Percentiles rank a stretch among this genome's conserved stretches.
phyloP scores from a whole-genome alignment of 2,113 vertebrate species.

The Otocyon megalotis region DNA sequence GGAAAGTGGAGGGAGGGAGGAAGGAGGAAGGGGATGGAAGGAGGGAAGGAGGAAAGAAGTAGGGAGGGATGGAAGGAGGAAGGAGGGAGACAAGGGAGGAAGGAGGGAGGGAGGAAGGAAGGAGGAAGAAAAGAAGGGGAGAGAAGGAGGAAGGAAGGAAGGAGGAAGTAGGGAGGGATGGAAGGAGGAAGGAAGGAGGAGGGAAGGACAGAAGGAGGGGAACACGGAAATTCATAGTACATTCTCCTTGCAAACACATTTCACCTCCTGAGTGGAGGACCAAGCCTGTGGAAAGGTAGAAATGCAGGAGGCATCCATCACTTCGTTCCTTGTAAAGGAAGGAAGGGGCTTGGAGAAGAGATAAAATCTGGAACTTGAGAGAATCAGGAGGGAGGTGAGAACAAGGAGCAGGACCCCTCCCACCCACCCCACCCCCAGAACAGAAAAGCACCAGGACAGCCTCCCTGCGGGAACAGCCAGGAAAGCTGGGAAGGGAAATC shows the following conservation, averaged over 20 bases:
- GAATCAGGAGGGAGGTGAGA: neutral
- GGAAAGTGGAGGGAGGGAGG: too few species aligned
- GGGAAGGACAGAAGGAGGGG: slow-evolving; percentile 35
- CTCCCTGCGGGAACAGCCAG: neutral
- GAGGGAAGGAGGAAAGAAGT: slow-evolving; percentile 69
- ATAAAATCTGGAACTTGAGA: neutral
- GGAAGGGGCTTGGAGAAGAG: neutral
- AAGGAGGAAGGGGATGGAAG: neutral
- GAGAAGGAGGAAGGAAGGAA: slow-evolving; percentile 61
- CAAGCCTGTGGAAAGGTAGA: neutral
- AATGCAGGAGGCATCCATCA: neutral
- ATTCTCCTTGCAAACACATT: too few species aligned
- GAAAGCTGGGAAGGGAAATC: slow-evolving; percentile 37
- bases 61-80: slow-evolving; percentile 74
- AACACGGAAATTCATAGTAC: neutral
- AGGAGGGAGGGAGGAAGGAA: slow-evolving; percentile 54
- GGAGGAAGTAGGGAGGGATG: slow-evolving; percentile 72
- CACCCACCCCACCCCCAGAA: neutral
- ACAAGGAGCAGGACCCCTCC: neutral
- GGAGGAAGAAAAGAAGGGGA: too few species aligned
- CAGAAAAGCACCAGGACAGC: neutral
- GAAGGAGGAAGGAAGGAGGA: slow-evolving; percentile 72
- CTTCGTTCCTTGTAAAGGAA: slow-evolving; percentile 23
- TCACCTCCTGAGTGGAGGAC: neutral
- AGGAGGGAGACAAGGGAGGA: slow-evolving; percentile 56